Base-by-base conservation (phyloP, 2,797 vertebrate genomes). In the Myotis vivesi region DNA sequence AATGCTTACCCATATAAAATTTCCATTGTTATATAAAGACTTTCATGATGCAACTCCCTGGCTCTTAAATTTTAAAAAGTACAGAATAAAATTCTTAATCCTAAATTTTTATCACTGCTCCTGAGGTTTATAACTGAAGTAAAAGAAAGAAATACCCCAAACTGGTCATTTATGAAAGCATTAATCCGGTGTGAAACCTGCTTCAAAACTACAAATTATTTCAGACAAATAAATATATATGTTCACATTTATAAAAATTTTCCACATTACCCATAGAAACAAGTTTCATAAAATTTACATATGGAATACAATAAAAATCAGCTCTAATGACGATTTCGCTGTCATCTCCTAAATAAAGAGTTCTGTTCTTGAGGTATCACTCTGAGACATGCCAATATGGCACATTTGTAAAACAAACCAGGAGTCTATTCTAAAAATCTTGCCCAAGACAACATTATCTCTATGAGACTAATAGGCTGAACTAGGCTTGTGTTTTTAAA, bases 341-440 rank as follows among this genome's bases (percentile, higher is more conserved):
- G 46, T 95, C 44, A 92, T 25, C 72, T 75, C 57, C 55, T 92
- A 96, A 96, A 88, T 89, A 94, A 82, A 93, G 94, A 76, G 77
- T 57, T 89, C 68, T 73, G 59, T 76, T 69, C 89, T 83, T 97
- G 95, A 96, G 92, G 95, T 96, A 95, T 96, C 87, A 89, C 77
- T 88, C 57, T 92, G 94, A 95, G 64, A 94, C 36, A 94, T 97
- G 96, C 96, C 97, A 97, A 97, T 94, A 81, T 96, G 97, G 97
- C 97, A 96, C 55, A 95, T 59, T 76, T 89, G 64, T 86, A 79
- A 92, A 89, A 94, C 75, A 68, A 94, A 46, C 87, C 71, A 94
- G 87, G 41, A 93, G 80, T 95, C 83, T 85, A 66, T 75, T n/a
- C 46, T 85, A 94, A 94, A 89, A 89, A 89, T 77, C 49, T 66